These are phyloP conservation scores for Lepidostoma basale DNA, from an alignment of 1,140 invertebrate genomes.

Conservation along the genomic window DNA sequence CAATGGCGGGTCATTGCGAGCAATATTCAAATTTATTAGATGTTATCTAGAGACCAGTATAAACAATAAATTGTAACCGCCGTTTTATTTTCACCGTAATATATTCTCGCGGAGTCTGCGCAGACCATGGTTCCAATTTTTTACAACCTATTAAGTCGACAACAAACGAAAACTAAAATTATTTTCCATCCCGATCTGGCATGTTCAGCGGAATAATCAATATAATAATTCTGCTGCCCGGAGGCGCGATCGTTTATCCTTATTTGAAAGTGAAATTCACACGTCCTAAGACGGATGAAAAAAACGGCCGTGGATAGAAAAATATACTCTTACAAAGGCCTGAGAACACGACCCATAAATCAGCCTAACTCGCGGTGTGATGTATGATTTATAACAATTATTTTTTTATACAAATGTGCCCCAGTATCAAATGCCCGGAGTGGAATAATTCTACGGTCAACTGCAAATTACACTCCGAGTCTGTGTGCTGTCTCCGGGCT, in stretches of 20 bases:
- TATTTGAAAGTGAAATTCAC: slow-evolving; percentile 18
- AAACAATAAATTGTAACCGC: too few species aligned
- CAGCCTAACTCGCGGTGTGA: not conserved
- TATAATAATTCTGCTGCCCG: not conserved
- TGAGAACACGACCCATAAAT: not conserved
- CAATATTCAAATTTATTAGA: too few species aligned
- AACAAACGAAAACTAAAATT: too few species aligned
- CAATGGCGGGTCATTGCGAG: too few species aligned
- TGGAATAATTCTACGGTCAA: not conserved
- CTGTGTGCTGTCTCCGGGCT: not conserved
- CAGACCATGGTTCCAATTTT: too few species aligned
- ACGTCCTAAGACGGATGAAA: not conserved
- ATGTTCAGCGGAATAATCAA: slow-evolving; percentile 2
- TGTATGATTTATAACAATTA: slow-evolving; percentile 16
- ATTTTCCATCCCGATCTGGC: too few species aligned
- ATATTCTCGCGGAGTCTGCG: too few species aligned
- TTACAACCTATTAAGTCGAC: not conserved
- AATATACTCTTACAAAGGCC: not conserved
- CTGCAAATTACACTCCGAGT: not conserved
- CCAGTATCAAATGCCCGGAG: not conserved
- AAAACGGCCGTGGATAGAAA: not conserved
- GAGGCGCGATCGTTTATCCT: not conserved
- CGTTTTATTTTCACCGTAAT: too few species aligned
- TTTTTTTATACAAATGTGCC: not conserved
- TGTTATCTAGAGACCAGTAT: too few species aligned